These are phyloP conservation scores for Gymnobelideus leadbeateri DNA, from an alignment of 2,113 vertebrate species.

Conservation along the genomic window DNA sequence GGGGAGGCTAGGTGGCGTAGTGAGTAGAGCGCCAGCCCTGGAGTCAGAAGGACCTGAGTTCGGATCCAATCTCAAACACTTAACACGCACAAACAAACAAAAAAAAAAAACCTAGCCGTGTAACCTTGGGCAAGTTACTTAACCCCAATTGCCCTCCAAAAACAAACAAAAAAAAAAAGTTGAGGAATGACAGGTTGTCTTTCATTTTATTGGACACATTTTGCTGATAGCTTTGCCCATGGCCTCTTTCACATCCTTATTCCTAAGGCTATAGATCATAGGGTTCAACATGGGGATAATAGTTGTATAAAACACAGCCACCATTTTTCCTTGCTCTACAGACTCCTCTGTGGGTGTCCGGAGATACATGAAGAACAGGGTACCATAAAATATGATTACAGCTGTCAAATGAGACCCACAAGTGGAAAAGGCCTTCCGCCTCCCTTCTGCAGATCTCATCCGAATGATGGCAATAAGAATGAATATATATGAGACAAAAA, in stretches of 20 bases:
- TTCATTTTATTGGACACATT: neutral
- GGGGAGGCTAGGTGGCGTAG: no score
- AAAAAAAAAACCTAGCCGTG: no score
- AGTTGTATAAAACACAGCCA: slow-evolving; percentile 64
- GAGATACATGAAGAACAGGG: slow-evolving; percentile 62
- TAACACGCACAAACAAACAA: no score
- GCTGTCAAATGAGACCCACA: slow-evolving; percentile 61
- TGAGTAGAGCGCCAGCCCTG: no score
- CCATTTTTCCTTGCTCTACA: slow-evolving; percentile 56
- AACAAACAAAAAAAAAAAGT: no score
- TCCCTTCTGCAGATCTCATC: slow-evolving; percentile 48
- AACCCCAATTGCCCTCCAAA: no score
- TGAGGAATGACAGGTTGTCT: no score
- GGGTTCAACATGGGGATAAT: slow-evolving; percentile 66
- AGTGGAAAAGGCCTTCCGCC: slow-evolving; percentile 42
- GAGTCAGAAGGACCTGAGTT: no score
- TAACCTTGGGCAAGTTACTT: no score
- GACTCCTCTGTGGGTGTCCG: slow-evolving; percentile 38
- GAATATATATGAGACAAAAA: slow-evolving; percentile 55
- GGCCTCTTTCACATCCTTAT: slow-evolving; percentile 58
- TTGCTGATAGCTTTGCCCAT: neutral
- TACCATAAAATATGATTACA: slow-evolving; percentile 47
- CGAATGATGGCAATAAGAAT: slow-evolving; percentile 55
- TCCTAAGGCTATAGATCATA: slow-evolving; percentile 60
- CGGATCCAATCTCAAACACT: no score